These are phyloP conservation scores for Scolopax bukidnonensis DNA, from an alignment of 2,797 vertebrate genomes.

Conservation along the genomic window DNA sequence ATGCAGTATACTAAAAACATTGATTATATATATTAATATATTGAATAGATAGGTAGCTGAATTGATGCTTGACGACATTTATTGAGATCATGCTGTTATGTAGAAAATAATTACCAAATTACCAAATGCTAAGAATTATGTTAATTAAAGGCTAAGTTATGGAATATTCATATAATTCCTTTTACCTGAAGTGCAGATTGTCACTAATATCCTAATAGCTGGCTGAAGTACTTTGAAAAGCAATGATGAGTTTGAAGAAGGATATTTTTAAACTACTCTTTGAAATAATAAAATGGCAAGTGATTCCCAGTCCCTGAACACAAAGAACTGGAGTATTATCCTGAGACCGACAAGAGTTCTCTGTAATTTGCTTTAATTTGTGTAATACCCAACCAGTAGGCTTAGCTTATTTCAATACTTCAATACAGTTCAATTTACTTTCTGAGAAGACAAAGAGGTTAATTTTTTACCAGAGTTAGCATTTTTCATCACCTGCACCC, in stretches of 20 bases:
- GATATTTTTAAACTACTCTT: neutral
- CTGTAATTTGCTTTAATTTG: neutral
- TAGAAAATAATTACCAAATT: neutral
- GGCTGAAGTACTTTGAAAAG: neutral
- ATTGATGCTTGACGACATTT: neutral
- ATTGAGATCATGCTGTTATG: neutral
- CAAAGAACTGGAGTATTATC: neutral
- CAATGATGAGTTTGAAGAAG: neutral
- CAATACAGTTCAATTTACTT: neutral
- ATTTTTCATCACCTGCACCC: neutral
- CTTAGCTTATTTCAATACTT: neutral
- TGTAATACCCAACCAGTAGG: neutral
- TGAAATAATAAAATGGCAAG: neutral
- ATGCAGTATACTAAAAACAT: neutral
- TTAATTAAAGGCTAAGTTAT: neutral
- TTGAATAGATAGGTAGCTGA: neutral
- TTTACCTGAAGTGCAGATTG: neutral
- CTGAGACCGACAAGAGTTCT: neutral
- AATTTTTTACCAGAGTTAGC: neutral
- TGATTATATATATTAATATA: neutral
- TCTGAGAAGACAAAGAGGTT: neutral
- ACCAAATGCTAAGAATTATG: neutral
- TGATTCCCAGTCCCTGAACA: neutral
- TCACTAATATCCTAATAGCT: neutral
- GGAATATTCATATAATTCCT: neutral